Base-by-base conservation (phyloP, 2,797 vertebrate genomes). In the Zenarchopterus dispar region DNA sequence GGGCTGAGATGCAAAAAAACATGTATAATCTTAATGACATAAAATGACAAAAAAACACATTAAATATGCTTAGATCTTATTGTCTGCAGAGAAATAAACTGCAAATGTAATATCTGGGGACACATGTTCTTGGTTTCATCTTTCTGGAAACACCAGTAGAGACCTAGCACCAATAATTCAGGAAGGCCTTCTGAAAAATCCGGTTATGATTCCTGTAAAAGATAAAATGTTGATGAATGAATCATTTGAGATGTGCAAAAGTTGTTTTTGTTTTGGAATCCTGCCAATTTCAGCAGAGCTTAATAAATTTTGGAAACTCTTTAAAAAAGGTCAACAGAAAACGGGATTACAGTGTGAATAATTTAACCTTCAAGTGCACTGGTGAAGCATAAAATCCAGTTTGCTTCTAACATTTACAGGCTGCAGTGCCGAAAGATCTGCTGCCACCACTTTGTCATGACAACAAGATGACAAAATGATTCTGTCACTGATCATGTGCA, bases 261-360 rank as follows among this genome's bases (percentile, higher is more conserved):
- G 2, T 39, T 39, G 36, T 15, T 39, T 39, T 39, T 13, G 36
- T 13, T 39, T 39, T 15, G 13, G 33, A 11, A 36, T 2, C 2
- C 33, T 36, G 13, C 11, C 3, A 39, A 15, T 39, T 15, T 16
- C 36, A 15, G 13, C 13, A 13, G 19, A 13, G 10, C 6, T 36
- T 39, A 0, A 18, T 13, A 21, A 15, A 39, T 36, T 13, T 18
- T 33, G 0, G 43, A 51, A 18, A 13, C 24, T 7, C 21, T 70
- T 41, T 6, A 6, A 5, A 26, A 54, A 64, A 62, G 43, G 56
- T 71, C 51, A 23, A 24, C n/a, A 23, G 39, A 23, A 56, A 62
- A 48, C 23, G 21, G 15, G 16, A 44, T 28, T 43, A 8, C 11
- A 56, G 57, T 62, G 46, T 17, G 0, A 62, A 56, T 73, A 19